Conservation (phyloP, 2,113 vertebrate genomes). For the Gopherus evgoodei region DNA sequence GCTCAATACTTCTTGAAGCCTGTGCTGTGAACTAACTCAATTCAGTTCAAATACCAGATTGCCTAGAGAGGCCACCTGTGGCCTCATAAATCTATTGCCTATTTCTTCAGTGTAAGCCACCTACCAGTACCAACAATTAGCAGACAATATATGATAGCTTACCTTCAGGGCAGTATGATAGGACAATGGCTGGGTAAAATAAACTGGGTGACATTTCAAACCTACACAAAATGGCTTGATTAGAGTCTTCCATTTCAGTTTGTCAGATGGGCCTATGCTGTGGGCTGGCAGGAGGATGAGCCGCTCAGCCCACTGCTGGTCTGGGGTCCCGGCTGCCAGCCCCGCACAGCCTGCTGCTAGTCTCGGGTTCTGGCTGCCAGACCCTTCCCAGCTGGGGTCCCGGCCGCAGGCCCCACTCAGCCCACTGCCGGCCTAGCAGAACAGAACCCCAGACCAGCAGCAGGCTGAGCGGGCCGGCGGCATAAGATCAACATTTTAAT, state of each 20-base stretch:
- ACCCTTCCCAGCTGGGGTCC: no score
- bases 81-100: conserved; percentile 60
- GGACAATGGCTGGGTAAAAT: conserved; percentile 24
- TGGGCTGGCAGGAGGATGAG: no score
- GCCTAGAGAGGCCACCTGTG: neutral
- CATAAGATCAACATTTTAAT: no score
- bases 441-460: no score
- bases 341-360: no score
- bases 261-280: neutral
- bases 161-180: conserved; percentile 19
- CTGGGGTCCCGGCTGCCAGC: no score
- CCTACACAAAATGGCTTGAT: neutral
- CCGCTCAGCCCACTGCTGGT: no score
- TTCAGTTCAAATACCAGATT: conserved; percentile 53
- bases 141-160: conserved; percentile 18
- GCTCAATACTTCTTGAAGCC: conserved; percentile 30
- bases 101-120: conserved; percentile 28
- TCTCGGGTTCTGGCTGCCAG: no score
- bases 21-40: neutral
- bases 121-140: conserved; percentile 54
- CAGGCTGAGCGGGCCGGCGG: no score
- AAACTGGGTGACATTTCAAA: neutral
- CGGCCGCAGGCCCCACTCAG: no score
- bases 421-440: no score
- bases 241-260: neutral